Conservation (phyloP, 2,113 vertebrate genomes). For the Corythornis madagascariensis region DNA sequence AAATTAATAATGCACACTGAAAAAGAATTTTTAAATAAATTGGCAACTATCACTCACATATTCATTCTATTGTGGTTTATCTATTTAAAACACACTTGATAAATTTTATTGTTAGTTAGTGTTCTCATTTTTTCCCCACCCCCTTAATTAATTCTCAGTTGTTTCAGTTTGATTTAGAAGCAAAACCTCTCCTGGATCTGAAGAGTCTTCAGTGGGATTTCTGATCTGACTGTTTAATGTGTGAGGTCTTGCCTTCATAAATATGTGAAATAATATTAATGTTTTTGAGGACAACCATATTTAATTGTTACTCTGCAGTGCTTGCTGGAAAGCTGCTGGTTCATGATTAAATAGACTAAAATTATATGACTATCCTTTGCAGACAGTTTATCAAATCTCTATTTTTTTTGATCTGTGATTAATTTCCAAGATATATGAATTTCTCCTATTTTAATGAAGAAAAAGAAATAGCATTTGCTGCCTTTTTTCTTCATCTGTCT, state of each 20-base stretch:
- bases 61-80: neutral
- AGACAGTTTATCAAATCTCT: neutral
- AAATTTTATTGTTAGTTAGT: neutral
- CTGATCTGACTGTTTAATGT: neutral
- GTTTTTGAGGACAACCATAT: neutral
- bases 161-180: neutral
- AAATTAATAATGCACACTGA: neutral
- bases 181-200: neutral
- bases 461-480: neutral
- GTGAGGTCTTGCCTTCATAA: neutral
- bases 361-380: accelerated
- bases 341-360: neutral
- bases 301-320: neutral
- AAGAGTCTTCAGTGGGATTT: neutral
- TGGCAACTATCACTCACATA: neutral
- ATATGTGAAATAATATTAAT: neutral
- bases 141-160: neutral
- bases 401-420: neutral
- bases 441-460: neutral
- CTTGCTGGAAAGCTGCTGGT: neutral
- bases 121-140: neutral
- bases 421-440: neutral
- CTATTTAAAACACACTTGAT: neutral
- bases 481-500: neutral
- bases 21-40: neutral